A percentile compares a stretch with the other conserved stretches of the same genome.
These are phyloP conservation scores for Pelodytes ibericus DNA, from an alignment of 2,797 vertebrate genomes.

Conservation along the genomic window DNA sequence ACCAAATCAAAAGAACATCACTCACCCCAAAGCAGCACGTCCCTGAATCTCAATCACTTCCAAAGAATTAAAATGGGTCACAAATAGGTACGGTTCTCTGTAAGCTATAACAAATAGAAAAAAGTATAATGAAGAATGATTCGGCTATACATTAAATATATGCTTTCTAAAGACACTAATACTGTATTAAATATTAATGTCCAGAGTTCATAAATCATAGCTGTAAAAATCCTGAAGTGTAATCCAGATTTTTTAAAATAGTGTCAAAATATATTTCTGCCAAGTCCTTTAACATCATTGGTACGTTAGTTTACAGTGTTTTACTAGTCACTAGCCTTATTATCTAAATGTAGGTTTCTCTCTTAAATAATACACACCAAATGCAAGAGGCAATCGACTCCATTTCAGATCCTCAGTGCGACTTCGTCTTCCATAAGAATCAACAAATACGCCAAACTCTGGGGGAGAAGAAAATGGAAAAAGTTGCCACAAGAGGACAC, in stretches of 20 bases:
- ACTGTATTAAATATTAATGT: no score
- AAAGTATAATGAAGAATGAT: background rate
- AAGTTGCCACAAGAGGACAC: background rate
- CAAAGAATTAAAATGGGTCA: constrained; percentile 98
- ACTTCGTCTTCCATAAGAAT: constrained; percentile 92
- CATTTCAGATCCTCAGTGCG: constrained; percentile 95
- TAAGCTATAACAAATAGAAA: constrained; percentile 78
- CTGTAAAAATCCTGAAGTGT: no score
- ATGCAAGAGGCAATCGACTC: constrained; percentile 94
- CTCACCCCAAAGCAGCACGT: constrained; percentile 90
- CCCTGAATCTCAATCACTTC: constrained; percentile 97
- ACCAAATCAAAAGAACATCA: constrained; percentile 20
- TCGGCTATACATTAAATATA: no score
- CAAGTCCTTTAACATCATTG: no score
- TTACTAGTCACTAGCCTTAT: no score
- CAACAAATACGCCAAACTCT: constrained; percentile 98
- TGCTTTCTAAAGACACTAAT: no score
- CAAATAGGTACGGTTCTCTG: constrained; percentile 95
- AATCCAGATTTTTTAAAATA: no score
- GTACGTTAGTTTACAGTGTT: no score
- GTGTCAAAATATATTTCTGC: no score
- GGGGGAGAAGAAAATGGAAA: constrained; percentile 44
- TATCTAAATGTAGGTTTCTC: background rate
- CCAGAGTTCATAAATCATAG: constrained; percentile 8
- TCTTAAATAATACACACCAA: constrained; percentile 76